Evolutionary conservation across 1,140 invertebrate species (phyloP).

Genomic region (Lucilia sericata): DNA sequence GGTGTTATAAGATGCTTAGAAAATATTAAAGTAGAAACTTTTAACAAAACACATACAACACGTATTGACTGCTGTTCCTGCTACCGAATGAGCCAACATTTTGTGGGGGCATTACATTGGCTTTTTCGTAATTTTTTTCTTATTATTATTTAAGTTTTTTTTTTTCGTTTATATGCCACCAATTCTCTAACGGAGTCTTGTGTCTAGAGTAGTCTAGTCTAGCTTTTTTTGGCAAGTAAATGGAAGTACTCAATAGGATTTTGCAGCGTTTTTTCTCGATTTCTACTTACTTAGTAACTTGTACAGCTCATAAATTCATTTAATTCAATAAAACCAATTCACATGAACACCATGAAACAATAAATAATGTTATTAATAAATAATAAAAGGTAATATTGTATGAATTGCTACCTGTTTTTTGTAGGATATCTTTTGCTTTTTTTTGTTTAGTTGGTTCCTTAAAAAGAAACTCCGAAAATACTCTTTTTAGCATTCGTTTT

Average conservation of each 20-base stretch:
- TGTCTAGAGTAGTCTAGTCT: constrained; percentile 9
- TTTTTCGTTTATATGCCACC: constrained; percentile 7
- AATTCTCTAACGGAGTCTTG: constrained; percentile 11
- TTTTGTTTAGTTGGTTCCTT: not conserved
- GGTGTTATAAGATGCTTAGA: constrained; percentile 42
- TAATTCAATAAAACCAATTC: constrained; percentile 63
- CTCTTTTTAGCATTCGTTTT: constrained; percentile 1
- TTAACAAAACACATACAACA: constrained; percentile 37
- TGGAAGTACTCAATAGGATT: constrained; percentile 4
- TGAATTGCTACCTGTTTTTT: constrained; percentile 53
- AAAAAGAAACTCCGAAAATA: not conserved
- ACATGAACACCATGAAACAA: constrained; percentile 68
- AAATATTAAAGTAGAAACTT: constrained; percentile 26
- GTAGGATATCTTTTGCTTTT: not conserved
- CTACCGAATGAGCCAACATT: constrained; percentile 30
- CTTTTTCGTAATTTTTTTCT: not conserved
- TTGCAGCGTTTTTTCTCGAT: not conserved
- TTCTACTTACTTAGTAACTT: constrained; percentile 20
- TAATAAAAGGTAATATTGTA: constrained; percentile 66
- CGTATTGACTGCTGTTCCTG: constrained; percentile 36
- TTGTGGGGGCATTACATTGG: constrained; percentile 38
- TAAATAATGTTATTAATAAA: constrained; percentile 68
- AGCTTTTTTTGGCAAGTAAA: not conserved
- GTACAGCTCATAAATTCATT: constrained; percentile 53
- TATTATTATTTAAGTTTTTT: not conserved